phyloP scores from a whole-genome alignment of 2,888 invertebrate species.

The Caenorhabditis doughertyi region DNA sequence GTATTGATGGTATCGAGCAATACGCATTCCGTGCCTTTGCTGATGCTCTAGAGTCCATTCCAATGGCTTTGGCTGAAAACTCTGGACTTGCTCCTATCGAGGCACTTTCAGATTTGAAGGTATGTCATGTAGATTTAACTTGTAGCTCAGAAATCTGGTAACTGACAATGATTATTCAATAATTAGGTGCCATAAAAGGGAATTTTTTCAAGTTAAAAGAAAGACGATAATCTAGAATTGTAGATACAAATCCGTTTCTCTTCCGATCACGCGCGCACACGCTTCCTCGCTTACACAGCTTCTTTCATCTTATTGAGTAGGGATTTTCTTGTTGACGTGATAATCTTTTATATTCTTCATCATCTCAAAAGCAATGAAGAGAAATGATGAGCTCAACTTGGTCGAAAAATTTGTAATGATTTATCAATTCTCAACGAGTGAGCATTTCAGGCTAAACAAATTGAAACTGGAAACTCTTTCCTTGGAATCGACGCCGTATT shows the following conservation, averaged over 20 bases:
- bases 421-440: neutral
- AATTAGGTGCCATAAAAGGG: too few species aligned
- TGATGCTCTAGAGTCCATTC: slow-evolving; percentile 95
- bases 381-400: slow-evolving; percentile 14
- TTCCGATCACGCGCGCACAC: neutral
- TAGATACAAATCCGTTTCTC: neutral
- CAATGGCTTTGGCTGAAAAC: slow-evolving; percentile 96
- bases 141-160: too few species aligned
- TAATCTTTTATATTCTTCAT: slow-evolving; percentile 33
- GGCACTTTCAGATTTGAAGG: slow-evolving; percentile 86
- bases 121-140: slow-evolving; percentile 12
- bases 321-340: slow-evolving; percentile 26
- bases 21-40: slow-evolving; percentile 97
- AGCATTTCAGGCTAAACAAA: slow-evolving; percentile 88
- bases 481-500: slow-evolving; percentile 97
- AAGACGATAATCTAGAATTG: neutral
- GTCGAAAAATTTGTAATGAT: neutral
- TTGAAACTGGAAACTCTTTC: slow-evolving; percentile 90
- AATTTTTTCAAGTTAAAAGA: neutral
- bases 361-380: neutral
- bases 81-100: slow-evolving; percentile 95
- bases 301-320: neutral
- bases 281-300: neutral
- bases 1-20: slow-evolving; percentile 92
- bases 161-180: neutral